Percentiles rank a stretch among this genome's conserved stretches.
Evolutionary conservation across 2,888 invertebrate species (phyloP).

Genomic region (Antheraea assamensis): DNA sequence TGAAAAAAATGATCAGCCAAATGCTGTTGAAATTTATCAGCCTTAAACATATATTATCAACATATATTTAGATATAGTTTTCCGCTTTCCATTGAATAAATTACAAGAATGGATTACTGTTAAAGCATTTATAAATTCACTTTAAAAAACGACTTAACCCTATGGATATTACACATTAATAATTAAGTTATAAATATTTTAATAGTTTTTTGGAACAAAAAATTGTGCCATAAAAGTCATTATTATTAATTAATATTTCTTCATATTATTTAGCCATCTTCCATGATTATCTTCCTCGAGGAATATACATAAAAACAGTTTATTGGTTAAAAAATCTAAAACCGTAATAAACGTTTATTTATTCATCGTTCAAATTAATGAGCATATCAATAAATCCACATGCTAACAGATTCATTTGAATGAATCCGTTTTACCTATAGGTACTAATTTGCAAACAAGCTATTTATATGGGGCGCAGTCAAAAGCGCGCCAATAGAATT

Average conservation of each 20-base stretch:
- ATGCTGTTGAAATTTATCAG: no score
- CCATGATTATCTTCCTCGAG: neutral
- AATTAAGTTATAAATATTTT: no score
- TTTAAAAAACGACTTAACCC: no score
- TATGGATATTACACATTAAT: no score
- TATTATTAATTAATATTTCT: no score
- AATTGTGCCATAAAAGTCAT: no score
- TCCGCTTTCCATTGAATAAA: neutral
- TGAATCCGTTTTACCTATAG: slow-evolving; percentile 52
- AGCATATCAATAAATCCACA: slow-evolving; percentile 30
- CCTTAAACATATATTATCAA: no score
- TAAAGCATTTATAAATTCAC: neutral
- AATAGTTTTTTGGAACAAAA: no score
- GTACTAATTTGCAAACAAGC: slow-evolving; percentile 71
- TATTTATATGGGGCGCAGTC: slow-evolving; percentile 60
- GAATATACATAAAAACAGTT: neutral
- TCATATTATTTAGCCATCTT: no score
- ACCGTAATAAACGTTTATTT: neutral
- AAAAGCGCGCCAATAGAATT: slow-evolving; percentile 78
- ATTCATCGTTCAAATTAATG: slow-evolving; percentile 34
- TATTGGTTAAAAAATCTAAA: neutral
- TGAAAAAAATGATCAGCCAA: no score
- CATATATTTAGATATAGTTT: neutral
- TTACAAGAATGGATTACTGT: neutral
- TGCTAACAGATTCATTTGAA: slow-evolving; percentile 38